Evolutionary conservation across 2,797 vertebrate species (phyloP).

Genomic region (Alauda arvensis): DNA sequence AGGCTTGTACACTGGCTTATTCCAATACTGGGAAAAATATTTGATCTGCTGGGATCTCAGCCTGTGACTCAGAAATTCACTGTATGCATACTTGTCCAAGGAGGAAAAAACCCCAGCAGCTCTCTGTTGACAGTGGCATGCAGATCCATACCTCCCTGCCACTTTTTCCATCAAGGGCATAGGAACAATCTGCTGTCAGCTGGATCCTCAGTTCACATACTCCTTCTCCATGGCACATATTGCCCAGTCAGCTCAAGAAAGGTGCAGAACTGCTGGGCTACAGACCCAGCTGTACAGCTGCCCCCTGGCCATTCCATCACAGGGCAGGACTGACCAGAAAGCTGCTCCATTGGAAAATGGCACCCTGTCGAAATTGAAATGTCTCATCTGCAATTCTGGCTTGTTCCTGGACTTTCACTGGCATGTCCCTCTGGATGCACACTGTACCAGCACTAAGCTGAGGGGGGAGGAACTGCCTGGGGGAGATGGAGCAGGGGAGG

Average conservation of each 20-base stretch:
- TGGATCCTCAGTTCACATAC: not conserved
- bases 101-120: not conserved
- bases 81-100: not conserved
- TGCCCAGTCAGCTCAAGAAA: not conserved
- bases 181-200: not conserved
- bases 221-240: accelerated
- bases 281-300: not conserved
- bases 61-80: slow-evolving; percentile 25
- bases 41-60: not conserved
- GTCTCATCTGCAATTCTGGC: not conserved
- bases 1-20: not conserved
- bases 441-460: not conserved
- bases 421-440: not conserved
- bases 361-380: not conserved
- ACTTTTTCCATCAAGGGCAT: not conserved
- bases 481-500: not conserved
- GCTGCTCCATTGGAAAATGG: not conserved
- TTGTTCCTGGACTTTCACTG: not conserved
- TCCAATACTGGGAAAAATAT: not conserved
- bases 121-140: not conserved
- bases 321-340: not conserved
- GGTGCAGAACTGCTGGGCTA: not conserved
- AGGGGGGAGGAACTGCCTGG: not conserved
- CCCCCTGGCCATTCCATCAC: not conserved
- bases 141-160: not conserved